Base-by-base conservation (phyloP, 1,140 invertebrate species). In the Penaeus indicus region DNA sequence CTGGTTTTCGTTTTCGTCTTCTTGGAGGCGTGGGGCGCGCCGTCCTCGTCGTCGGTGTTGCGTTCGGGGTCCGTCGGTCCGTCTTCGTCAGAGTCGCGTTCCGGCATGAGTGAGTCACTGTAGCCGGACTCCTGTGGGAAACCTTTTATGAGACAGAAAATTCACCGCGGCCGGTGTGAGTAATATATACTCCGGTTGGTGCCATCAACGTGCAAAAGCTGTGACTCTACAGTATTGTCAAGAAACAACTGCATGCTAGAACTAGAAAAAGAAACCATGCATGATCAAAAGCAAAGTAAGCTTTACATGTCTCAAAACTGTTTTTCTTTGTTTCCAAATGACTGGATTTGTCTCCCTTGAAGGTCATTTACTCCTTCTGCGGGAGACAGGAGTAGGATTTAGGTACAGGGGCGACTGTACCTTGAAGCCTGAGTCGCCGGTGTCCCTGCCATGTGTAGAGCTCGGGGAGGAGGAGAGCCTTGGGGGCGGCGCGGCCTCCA, bases 401-500 rank as follows among this genome's bases (percentile, higher is more conserved):
- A 54, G 54, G 54, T 54, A 54, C 54, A 54, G 54, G 54, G 54
- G 54, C 54, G 54, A 54, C 54, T 75, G n/a, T 88, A 88, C 87
- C 87, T 88, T 88, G 87, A 83, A 84, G 72, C 87, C 87, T 63
- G 87, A 88, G 82, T 88, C 81, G 79, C 87, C 87, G 72, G 87
- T 88, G 87, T 88, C 87, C 38, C 87, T 83, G 80, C 81, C 87
- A 80, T 88, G 87, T n/a, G 81, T 88, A n/a, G 81, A 77, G 69
- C 87, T 88, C 19, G 87, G 81, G 81, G 87, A 88, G 81, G 86
- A 88, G 61, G 80, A 63, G 47, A 84, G 87, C 61, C 72, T 54
- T 42, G 87, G 27, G 27, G 72, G 81, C 25, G 80, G 25, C 22
- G 81, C 80, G 32, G 32, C 87, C 21, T 83, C 82, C 87, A 88